These are phyloP conservation scores for Trilocha varians DNA, from an alignment of 2,888 invertebrate genomes.

Conservation along the genomic window DNA sequence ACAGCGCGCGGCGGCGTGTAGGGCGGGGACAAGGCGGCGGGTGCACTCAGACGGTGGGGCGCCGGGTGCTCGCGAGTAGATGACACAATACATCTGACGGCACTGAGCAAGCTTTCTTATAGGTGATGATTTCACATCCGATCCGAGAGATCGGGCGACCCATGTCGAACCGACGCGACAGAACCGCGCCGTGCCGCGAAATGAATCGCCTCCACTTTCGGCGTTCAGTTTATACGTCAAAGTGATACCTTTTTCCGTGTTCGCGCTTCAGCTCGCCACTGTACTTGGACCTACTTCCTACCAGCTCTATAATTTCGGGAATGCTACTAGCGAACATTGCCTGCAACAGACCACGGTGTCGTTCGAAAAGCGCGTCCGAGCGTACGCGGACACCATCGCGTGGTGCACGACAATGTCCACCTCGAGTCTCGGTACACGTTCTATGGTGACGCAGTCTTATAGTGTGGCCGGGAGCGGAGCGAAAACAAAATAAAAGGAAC, in stretches of 20 bases:
- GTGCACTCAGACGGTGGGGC: constrained; percentile 29
- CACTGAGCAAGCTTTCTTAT: constrained; percentile 72
- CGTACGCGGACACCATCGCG: constrained; percentile 64
- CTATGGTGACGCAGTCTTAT: constrained; percentile 59
- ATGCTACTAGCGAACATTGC: constrained; percentile 99
- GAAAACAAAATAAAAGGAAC: constrained; percentile 62
- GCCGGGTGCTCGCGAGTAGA: constrained; percentile 65
- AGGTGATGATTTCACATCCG: constrained; percentile 60
- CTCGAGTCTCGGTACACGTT: constrained; percentile 54
- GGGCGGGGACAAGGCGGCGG: constrained; percentile 24
- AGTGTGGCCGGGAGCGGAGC: constrained; percentile 69
- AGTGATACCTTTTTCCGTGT: constrained; percentile 97
- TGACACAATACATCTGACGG: constrained; percentile 75
- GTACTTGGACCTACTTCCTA: constrained; percentile 99
- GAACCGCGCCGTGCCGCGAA: constrained; percentile 28
- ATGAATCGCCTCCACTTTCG: constrained; percentile 64
- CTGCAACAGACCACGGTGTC: constrained; percentile 84
- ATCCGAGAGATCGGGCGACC: constrained; percentile 58
- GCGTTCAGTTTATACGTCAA: constrained; percentile 58
- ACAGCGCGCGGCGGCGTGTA: constrained; percentile 23
- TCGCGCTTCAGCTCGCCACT: constrained; percentile 99
- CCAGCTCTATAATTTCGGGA: constrained; percentile 99
- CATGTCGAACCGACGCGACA: constrained; percentile 37
- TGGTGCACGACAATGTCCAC: constrained; percentile 72
- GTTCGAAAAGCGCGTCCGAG: constrained; percentile 50